Evolutionary conservation across 2,797 vertebrate genomes (phyloP), one percentile per base, ranked within the genome.

Genomic region (Lepilemur septentrionalis): DNA sequence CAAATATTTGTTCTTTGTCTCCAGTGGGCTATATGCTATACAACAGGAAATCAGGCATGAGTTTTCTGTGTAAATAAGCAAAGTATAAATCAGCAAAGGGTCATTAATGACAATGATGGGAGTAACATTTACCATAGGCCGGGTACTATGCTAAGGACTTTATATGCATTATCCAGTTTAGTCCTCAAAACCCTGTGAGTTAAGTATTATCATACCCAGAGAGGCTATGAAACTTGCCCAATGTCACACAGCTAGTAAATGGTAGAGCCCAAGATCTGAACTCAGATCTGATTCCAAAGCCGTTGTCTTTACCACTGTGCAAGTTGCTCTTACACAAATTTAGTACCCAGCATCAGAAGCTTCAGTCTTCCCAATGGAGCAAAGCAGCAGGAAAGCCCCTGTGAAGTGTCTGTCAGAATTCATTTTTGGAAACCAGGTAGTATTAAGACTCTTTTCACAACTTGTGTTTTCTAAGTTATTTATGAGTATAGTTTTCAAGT

Each of bases 1-100:
- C 91, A 95, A 87, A 41, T 93, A 80, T 90, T 93, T 90, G 55
- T 88, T 93, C 43, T 93, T 95, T 95, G 69, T 96, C 69, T 86
- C 25, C 43, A 69, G 61, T 76, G 55, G 72, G 32, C 55, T 67
- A 7, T 61, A 18, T 63, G 65, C 12, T 72, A 1, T 92, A 38
- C 22, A 55, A 76, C 93, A 85, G 46, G 38, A 28, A 89, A 48
- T 43, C 25, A 46, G 83, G 38, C 48, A 35, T 80, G 38, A 2
- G 32, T 89, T 86, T 89, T 89, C 67, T 63, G 15, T 87, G 38
- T 93, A 75, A 91, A 93, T 59, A 88, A 84, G 59, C 25, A 67
- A 93, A 46, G 20, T 78, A 41, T 25, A 65, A 55, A 76, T 95
- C 38, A 75, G 61, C 55, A 94, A 89, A 84, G 48, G 50, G n/a